Evolutionary conservation across 30 jellyfish, hydroid and myxozoan species (phyloP).

Genomic region (Hydractinia echinata): DNA sequence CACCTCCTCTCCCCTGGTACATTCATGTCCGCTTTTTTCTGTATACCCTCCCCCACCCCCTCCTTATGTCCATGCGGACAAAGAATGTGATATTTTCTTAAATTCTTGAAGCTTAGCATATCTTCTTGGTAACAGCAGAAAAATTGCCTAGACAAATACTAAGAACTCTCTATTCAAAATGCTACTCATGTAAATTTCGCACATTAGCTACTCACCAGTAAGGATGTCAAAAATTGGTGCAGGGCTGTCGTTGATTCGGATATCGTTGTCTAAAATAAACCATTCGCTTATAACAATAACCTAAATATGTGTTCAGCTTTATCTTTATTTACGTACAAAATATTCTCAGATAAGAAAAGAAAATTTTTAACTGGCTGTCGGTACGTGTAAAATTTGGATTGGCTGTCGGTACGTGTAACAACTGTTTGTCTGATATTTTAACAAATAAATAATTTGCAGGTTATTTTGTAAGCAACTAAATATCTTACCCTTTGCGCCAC

Average conservation of each 20-base stretch:
- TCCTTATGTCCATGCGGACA: too few relatives aligned
- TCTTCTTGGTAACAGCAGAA: too few relatives aligned
- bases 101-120: too few relatives aligned
- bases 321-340: not conserved
- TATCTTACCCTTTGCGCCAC: conserved; percentile 8
- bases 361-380: not conserved
- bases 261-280: not conserved
- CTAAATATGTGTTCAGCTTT: not conserved
- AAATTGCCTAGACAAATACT: too few relatives aligned
- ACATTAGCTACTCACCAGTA: conserved; percentile 25
- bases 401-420: too few relatives aligned
- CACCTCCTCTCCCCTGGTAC: too few relatives aligned
- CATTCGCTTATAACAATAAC: not conserved
- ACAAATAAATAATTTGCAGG: not conserved
- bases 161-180: too few relatives aligned
- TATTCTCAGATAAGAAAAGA: not conserved
- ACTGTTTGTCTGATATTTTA: too few relatives aligned
- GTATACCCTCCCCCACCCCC: too few relatives aligned
- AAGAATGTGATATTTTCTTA: too few relatives aligned
- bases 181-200: not conserved
- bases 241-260: conserved; percentile 17
- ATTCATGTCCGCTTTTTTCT: too few relatives aligned
- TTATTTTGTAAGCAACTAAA: not conserved
- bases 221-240: conserved; percentile 18
- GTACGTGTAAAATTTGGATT: too few relatives aligned